Conservation (phyloP, 1,140 invertebrate species). For the Meteorus sp. region DNA sequence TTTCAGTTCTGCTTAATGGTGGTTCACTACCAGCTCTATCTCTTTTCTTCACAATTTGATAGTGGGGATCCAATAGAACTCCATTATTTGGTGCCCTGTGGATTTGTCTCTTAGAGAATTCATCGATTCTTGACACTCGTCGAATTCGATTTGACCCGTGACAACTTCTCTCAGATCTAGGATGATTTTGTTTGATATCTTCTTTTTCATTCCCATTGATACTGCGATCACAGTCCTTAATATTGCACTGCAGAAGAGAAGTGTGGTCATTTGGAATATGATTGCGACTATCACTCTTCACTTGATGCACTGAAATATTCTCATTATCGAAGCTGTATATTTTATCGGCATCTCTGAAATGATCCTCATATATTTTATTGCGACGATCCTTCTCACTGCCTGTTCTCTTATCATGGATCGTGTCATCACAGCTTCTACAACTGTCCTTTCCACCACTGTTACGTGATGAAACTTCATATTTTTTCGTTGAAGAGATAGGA, state of each 20-base stretch:
- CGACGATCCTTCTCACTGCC: slow-evolving; percentile 9
- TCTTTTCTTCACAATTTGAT: slow-evolving; percentile 36
- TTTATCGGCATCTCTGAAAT: slow-evolving; percentile 52
- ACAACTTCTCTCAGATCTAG: not conserved
- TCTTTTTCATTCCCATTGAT: not conserved
- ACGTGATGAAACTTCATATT: not conserved
- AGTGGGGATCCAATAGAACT: not conserved
- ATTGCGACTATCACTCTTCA: slow-evolving; percentile 26
- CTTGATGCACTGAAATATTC: slow-evolving; percentile 30
- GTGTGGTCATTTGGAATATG: slow-evolving; percentile 32
- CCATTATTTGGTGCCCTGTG: not conserved
- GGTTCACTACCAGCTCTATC: slow-evolving; percentile 53
- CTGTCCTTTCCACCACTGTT: not conserved
- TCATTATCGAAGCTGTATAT: slow-evolving; percentile 45
- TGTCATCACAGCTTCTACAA: slow-evolving; percentile 36
- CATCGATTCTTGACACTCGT: slow-evolving; percentile 21
- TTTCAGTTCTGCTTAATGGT: slow-evolving; percentile 49
- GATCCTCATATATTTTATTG: slow-evolving; percentile 37
- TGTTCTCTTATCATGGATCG: slow-evolving; percentile 34
- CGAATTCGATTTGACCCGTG: not conserved
- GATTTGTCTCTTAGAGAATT: slow-evolving; percentile 3
- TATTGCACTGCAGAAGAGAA: not conserved
- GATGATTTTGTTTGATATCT: not conserved
- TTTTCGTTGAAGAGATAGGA: not conserved
- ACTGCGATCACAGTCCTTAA: not conserved